A percentile compares a stretch with the other conserved stretches of the same genome.
phyloP scores from a whole-genome alignment of 2,797 vertebrate genomes.

The Myotis pilosus region DNA sequence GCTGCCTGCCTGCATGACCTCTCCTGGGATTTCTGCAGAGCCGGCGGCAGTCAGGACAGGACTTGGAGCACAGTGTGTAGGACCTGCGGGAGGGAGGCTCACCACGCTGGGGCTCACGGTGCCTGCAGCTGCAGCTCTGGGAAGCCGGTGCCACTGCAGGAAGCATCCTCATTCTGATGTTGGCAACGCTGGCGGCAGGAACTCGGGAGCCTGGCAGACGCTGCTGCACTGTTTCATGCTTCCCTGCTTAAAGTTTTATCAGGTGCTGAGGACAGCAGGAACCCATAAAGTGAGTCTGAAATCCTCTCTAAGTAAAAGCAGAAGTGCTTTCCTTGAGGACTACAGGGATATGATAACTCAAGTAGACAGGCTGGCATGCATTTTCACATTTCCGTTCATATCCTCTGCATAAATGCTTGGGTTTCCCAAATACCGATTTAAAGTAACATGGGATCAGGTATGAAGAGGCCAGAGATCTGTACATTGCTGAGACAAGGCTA shows the following conservation, averaged over 20 bases:
- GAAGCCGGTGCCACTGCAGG: slow-evolving; percentile 58
- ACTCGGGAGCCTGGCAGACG: slow-evolving; percentile 48
- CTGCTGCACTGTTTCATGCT: slow-evolving; percentile 68
- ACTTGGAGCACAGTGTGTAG: slow-evolving; percentile 27
- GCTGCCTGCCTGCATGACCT: slow-evolving; percentile 10
- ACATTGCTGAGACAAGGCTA: slow-evolving; percentile 11
- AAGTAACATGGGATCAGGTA: neutral
- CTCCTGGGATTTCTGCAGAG: slow-evolving; percentile 24
- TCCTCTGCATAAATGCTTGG: neutral
- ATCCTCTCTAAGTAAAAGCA: slow-evolving; percentile 57
- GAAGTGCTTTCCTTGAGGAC: slow-evolving; percentile 58
- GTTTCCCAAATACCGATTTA: slow-evolving; percentile 50
- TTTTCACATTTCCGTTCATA: slow-evolving; percentile 45
- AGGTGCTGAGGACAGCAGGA: slow-evolving; percentile 71
- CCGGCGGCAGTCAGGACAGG: slow-evolving; percentile 43
- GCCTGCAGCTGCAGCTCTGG: neutral
- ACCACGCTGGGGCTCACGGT: slow-evolving; percentile 18
- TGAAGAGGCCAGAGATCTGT: neutral
- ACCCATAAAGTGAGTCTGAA: slow-evolving; percentile 64
- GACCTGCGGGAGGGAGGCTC: slow-evolving; percentile 43
- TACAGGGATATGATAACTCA: slow-evolving; percentile 46
- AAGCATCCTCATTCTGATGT: slow-evolving; percentile 45
- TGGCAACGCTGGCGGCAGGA: slow-evolving; percentile 71
- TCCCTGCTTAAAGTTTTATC: slow-evolving; percentile 76
- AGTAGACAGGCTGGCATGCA: slow-evolving; percentile 43